These are phyloP conservation scores for Protosalanx chinensis DNA, from an alignment of 2,797 vertebrate species.

Conservation along the genomic window DNA sequence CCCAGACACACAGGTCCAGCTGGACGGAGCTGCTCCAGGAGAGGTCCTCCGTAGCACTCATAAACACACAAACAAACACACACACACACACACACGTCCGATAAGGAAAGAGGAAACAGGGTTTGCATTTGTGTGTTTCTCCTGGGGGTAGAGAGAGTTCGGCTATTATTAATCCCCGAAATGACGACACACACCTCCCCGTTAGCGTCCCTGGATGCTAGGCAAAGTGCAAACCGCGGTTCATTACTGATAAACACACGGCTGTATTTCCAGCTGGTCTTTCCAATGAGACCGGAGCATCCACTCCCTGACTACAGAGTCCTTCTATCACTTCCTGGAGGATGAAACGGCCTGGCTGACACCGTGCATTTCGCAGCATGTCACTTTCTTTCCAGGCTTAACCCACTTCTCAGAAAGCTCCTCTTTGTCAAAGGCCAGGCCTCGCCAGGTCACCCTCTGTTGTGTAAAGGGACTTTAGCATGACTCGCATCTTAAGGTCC, in stretches of 20 bases:
- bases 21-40: conserved; percentile 51
- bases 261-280: conserved; percentile 12
- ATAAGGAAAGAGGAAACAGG: conserved; percentile 55
- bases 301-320: conserved; percentile 8
- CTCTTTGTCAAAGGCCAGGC: conserved; percentile 16
- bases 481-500: conserved; percentile 15
- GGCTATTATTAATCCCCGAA: background rate
- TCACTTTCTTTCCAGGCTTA: conserved; percentile 27
- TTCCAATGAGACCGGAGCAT: conserved; percentile 2
- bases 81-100: conserved; percentile 45
- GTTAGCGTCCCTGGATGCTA: conserved; percentile 23
- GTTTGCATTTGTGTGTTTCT: conserved; percentile 60
- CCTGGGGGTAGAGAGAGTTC: conserved; percentile 24
- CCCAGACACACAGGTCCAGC: no score
- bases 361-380: conserved; percentile 22
- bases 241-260: conserved; percentile 20
- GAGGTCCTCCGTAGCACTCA: conserved; percentile 60
- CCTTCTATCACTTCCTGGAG: conserved; percentile 26
- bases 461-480: conserved; percentile 4
- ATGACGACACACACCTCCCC: conserved; percentile 12
- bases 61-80: conserved; percentile 17
- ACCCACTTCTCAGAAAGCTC: conserved; percentile 31
- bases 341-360: conserved; percentile 29
- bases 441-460: background rate
- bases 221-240: background rate